Percentiles rank a stretch among this genome's conserved stretches.
Evolutionary conservation across 2,888 invertebrate species (phyloP).

Genomic region (Gymnoscelis rufifasciata): DNA sequence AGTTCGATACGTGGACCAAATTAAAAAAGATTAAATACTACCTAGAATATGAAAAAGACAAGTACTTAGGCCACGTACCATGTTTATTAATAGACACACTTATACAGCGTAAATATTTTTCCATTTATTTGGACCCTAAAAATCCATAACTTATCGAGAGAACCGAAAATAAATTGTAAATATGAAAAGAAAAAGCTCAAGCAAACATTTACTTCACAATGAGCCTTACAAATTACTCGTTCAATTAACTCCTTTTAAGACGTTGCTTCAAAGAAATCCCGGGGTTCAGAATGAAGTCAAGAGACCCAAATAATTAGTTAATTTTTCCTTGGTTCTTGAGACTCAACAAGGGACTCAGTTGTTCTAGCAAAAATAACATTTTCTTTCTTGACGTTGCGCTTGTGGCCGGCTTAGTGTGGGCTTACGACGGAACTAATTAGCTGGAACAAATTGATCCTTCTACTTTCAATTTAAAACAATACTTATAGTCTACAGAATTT

Average conservation of each 20-base stretch:
- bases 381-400: not conserved
- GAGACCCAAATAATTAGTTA: conserved; percentile 34
- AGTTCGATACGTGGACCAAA: no score
- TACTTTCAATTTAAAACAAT: no score
- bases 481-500: no score
- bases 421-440: not conserved
- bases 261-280: conserved; percentile 22
- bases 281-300: conserved; percentile 23
- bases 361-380: conserved; percentile 1
- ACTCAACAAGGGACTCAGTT: not conserved
- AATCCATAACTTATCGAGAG: not conserved
- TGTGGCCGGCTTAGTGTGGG: not conserved
- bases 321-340: conserved; percentile 15
- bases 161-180: not conserved
- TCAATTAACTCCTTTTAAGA: conserved; percentile 37
- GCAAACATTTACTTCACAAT: conserved; percentile 21
- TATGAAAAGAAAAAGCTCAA: conserved; percentile 7
- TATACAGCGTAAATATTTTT: not conserved
- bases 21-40: no score
- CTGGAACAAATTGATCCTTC: not conserved
- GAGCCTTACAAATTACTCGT: conserved; percentile 32
- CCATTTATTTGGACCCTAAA: not conserved
- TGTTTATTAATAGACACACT: not conserved
- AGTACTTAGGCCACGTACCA: no score
- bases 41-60: no score